These are phyloP conservation scores for Sturmia bella DNA, from an alignment of 2,888 invertebrate genomes.

Conservation along the genomic window DNA sequence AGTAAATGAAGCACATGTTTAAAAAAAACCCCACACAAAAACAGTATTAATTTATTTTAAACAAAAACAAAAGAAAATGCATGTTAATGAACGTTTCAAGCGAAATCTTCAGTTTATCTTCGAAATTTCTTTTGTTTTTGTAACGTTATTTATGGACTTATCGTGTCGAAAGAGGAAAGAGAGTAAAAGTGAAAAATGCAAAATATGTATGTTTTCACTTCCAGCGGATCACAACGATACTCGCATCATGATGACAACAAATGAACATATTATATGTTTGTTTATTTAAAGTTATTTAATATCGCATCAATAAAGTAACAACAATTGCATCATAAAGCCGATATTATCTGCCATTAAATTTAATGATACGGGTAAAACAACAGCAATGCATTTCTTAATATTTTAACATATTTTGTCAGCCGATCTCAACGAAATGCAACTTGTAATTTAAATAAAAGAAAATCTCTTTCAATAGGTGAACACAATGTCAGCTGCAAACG, in stretches of 20 bases:
- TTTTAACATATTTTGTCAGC: slow-evolving; percentile 30
- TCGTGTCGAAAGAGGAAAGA: slow-evolving; percentile 9
- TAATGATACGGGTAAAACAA: slow-evolving; percentile 1
- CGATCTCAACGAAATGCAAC: slow-evolving; percentile 15
- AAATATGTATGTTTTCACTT: slow-evolving; percentile 48
- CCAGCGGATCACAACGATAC: slow-evolving; percentile 11
- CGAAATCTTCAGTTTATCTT: no score
- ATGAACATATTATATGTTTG: neutral
- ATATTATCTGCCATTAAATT: slow-evolving; percentile 30
- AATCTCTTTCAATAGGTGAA: slow-evolving; percentile 8
- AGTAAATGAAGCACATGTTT: neutral
- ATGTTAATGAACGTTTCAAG: neutral
- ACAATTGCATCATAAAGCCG: slow-evolving; percentile 62
- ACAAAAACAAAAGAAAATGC: neutral
- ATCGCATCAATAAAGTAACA: slow-evolving; percentile 49
- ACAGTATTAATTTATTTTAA: slow-evolving; percentile 25
- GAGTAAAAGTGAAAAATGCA: neutral
- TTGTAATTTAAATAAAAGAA: neutral
- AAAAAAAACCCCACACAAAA: slow-evolving; percentile 22
- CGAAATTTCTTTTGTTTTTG: neutral
- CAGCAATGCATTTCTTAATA: slow-evolving; percentile 29
- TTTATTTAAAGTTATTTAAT: slow-evolving; percentile 61
- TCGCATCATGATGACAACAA: slow-evolving; percentile 38
- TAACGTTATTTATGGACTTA: slow-evolving; percentile 11
- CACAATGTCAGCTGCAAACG: slow-evolving; percentile 19